Conservation (phyloP, 2,797 vertebrate genomes). For the Gadopsis bispinosus region DNA sequence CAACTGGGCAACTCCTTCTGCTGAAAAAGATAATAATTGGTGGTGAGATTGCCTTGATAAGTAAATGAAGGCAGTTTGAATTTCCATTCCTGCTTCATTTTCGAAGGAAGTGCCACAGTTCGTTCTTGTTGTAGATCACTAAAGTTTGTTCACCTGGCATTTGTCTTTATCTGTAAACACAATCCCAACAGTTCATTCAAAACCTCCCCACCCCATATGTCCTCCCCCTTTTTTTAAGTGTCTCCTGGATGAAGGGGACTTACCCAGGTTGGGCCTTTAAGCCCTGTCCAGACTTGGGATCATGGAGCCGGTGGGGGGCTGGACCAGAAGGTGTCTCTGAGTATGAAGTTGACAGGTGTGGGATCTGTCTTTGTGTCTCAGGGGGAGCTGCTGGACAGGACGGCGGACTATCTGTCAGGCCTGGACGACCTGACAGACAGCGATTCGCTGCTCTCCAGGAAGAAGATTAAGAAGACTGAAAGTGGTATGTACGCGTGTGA, state of each 20-base stretch:
- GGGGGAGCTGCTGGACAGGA: constrained; percentile 96
- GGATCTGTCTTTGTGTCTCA: constrained; percentile 85
- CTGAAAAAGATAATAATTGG: not conserved
- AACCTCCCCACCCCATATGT: constrained; percentile 45
- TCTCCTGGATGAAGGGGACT: constrained; percentile 67
- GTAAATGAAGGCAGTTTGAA: not conserved
- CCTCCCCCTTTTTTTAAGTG: constrained; percentile 33
- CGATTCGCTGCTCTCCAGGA: constrained; percentile 95
- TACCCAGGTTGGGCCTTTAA: constrained; percentile 78
- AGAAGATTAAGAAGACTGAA: constrained; percentile 99
- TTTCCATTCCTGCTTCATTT: not conserved
- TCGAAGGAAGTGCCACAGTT: not conserved
- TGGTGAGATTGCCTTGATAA: not conserved
- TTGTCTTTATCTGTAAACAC: constrained; percentile 6
- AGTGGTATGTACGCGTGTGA: constrained; percentile 99
- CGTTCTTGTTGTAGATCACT: no score
- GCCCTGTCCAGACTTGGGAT: constrained; percentile 84
- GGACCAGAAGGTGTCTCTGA: constrained; percentile 65
- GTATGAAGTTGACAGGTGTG: constrained; percentile 74
- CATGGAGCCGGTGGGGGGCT: constrained; percentile 40
- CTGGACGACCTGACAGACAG: constrained; percentile 97
- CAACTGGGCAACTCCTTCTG: not conserved
- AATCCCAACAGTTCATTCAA: not conserved
- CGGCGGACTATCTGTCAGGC: constrained; percentile 97
- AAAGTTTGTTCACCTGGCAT: constrained; percentile 19